Evolutionary conservation across 2,888 invertebrate species (phyloP).

Genomic region (Zygogramma bicolorata): DNA sequence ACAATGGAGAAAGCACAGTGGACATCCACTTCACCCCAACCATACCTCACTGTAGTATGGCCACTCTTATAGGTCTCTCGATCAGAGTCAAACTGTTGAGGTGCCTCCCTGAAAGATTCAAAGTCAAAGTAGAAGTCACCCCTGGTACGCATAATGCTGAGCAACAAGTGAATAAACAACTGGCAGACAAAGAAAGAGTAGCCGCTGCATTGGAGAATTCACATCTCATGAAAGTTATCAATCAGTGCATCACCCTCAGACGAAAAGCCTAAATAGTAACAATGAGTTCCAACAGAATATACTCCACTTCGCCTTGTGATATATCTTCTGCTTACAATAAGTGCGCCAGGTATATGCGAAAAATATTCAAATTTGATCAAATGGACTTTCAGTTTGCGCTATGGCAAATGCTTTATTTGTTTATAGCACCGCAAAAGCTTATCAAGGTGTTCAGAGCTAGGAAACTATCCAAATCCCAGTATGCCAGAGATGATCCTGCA

Average conservation of each 20-base stretch:
- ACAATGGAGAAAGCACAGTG: conserved; percentile 79
- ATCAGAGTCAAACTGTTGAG: conserved; percentile 92
- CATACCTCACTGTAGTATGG: conserved; percentile 99
- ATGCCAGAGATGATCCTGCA: conserved; percentile 98
- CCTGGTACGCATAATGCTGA: conserved; percentile 95
- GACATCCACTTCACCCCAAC: conserved; percentile 94
- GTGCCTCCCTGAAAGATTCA: conserved; percentile 84
- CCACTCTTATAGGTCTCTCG: conserved; percentile 92
- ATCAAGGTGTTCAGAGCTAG: conserved; percentile 97
- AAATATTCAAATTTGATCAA: conserved; percentile 91
- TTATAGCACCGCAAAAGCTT: conserved; percentile 96
- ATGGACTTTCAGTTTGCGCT: conserved; percentile 99
- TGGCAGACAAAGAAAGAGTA: conserved; percentile 97
- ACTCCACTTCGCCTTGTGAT: conserved; percentile 65
- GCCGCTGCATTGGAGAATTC: conserved; percentile 97
- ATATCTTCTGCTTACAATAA: conserved; percentile 89
- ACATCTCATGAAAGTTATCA: conserved; percentile 91
- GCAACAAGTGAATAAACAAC: conserved; percentile 94
- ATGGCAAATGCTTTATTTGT: conserved; percentile 99
- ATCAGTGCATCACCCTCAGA: conserved; percentile 80
- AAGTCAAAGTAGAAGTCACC: conserved; percentile 86
- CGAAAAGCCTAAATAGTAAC: conserved; percentile 42
- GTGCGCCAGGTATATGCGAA: conserved; percentile 86
- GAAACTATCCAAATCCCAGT: conserved; percentile 99
- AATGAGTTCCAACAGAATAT: conserved; percentile 29